These are phyloP conservation scores for Dendroctonus valens DNA, from an alignment of 1,140 invertebrate species.

Conservation along the genomic window DNA sequence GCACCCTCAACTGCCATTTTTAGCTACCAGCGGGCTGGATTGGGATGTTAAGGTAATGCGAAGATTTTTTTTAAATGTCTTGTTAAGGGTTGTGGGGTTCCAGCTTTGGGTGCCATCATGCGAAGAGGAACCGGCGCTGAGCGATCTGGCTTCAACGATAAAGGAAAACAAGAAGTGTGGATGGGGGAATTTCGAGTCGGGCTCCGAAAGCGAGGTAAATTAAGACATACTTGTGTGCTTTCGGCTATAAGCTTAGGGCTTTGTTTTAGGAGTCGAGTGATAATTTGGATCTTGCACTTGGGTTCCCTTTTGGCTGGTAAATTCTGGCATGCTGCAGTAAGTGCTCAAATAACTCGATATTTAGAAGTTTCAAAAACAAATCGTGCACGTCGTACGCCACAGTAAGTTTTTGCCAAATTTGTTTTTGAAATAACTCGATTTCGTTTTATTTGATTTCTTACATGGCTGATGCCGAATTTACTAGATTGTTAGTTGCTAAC, in stretches of 20 bases:
- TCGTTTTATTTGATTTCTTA: conserved; percentile 8
- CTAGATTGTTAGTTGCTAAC: too few relatives aligned
- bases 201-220: conserved; percentile 21
- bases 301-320: conserved; percentile 15
- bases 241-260: too few relatives aligned
- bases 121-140: conserved; percentile 49
- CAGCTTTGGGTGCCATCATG: conserved; percentile 73
- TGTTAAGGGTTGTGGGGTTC: not conserved
- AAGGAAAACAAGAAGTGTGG: conserved; percentile 36
- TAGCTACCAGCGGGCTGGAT: conserved; percentile 91
- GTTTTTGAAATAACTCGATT: conserved; percentile 12
- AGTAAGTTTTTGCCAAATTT: not conserved
- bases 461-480: not conserved
- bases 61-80: not conserved
- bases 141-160: conserved; percentile 37
- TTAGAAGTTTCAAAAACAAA: conserved; percentile 20
- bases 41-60: conserved; percentile 79
- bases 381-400: not conserved
- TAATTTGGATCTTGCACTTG: too few relatives aligned
- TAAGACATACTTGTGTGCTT: too few relatives aligned
- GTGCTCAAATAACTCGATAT: conserved; percentile 21
- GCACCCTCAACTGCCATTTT: conserved; percentile 81
- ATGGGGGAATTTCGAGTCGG: conserved; percentile 1
- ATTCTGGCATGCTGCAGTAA: conserved; percentile 4
- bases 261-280: too few relatives aligned